phyloP scores from a whole-genome alignment of 2,797 vertebrate species.

The Columba guinea region DNA sequence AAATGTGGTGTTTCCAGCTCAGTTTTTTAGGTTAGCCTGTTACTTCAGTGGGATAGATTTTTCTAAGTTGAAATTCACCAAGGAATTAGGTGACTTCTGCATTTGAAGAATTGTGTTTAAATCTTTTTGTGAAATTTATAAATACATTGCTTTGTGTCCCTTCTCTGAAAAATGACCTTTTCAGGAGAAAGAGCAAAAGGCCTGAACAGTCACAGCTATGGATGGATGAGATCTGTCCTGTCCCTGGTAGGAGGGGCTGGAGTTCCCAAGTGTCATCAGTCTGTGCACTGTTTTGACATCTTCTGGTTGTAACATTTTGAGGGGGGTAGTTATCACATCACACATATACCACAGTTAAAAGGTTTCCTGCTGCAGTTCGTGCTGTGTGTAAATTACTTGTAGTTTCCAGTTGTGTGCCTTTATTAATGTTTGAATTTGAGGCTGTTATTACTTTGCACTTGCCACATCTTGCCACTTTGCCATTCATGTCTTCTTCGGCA shows the following conservation, averaged over 20 bases:
- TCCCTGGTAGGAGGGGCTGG: rapidly evolving
- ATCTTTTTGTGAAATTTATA: background rate
- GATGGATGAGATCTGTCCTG: rapidly evolving
- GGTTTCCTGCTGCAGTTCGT: background rate
- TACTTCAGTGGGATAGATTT: background rate
- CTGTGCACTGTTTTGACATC: background rate
- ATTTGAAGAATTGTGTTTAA: background rate
- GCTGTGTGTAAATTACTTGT: background rate
- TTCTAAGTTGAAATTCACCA: background rate
- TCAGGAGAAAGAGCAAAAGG: background rate
- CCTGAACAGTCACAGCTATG: background rate
- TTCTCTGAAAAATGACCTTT: background rate
- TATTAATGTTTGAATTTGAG: background rate
- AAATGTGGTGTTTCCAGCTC: background rate
- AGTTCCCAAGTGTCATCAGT: background rate
- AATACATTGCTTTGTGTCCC: background rate
- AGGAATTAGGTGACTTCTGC: background rate
- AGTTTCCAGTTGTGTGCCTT: background rate
- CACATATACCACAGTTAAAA: background rate
- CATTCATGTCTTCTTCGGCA: background rate
- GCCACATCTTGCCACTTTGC: background rate
- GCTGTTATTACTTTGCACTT: background rate
- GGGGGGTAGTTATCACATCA: rapidly evolving
- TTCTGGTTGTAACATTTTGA: background rate
- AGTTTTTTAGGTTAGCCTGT: background rate